phyloP scores from a whole-genome alignment of 2,888 invertebrate species.

The Alcis repandata region DNA sequence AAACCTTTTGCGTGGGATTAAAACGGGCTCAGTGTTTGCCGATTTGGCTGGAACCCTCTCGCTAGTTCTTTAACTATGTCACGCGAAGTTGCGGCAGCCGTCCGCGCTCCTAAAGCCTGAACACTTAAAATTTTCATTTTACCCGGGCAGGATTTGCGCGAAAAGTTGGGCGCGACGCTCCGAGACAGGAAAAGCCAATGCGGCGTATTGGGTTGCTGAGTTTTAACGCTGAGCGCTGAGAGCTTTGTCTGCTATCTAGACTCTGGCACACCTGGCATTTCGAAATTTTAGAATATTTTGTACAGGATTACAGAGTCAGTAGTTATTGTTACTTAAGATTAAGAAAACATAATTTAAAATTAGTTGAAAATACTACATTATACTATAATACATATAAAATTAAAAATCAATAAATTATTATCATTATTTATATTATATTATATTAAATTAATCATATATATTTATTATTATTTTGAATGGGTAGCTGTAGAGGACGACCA shows the following conservation, averaged over 20 bases:
- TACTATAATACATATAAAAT: too few species aligned
- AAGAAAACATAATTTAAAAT: too few species aligned
- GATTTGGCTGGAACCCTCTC: slow-evolving; percentile 50
- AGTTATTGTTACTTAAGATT: too few species aligned
- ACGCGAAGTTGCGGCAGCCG: slow-evolving; percentile 55
- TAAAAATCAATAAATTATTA: too few species aligned
- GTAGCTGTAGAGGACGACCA: too few species aligned
- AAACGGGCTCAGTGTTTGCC: slow-evolving; percentile 47
- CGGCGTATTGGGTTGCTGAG: slow-evolving; percentile 47
- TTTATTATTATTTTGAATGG: too few species aligned
- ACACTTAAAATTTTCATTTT: slow-evolving; percentile 63
- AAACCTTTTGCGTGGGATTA: slow-evolving; percentile 41
- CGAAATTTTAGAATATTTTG: neutral
- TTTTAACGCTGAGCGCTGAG: slow-evolving; percentile 42
- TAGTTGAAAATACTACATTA: too few species aligned
- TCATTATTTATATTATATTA: too few species aligned
- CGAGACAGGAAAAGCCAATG: slow-evolving; percentile 54
- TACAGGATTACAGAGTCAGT: too few species aligned
- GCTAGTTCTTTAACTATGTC: slow-evolving; percentile 57
- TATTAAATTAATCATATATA: too few species aligned
- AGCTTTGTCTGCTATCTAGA: slow-evolving; percentile 34
- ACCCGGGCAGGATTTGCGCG: slow-evolving; percentile 49
- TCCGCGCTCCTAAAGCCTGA: slow-evolving; percentile 57
- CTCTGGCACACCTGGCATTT: slow-evolving; percentile 32
- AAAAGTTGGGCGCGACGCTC: slow-evolving; percentile 52